Evolutionary conservation across 2,888 invertebrate genomes (phyloP), one percentile per base, ranked within the genome.

Genomic region (Cantharis rustica): DNA sequence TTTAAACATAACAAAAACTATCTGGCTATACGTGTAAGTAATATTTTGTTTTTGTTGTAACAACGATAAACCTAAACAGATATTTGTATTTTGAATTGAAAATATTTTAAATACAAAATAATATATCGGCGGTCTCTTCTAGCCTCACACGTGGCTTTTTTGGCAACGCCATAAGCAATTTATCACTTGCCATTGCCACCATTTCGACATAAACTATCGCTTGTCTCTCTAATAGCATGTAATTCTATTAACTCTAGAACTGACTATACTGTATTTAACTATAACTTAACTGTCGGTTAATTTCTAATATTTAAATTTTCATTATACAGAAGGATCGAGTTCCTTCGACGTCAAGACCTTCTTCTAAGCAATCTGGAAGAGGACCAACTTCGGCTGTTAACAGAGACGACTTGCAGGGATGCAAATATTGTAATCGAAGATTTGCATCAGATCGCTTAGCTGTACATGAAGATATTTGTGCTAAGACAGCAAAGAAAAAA

Each of bases 401-500:
- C 26, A 82, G 88, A 73, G 87, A 89, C 80, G 89, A 89, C 79
- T 85, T 93, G 74, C 88, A 86, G 0, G 85, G 90, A 13, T 98
- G 98, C 87, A 88, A 89, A 26, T 91, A 93, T 79, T 98, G 98
- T 87, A 93, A 93, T 0, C 91, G 98, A 0, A 91, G 92, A 83
- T 98, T 98, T 88, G 94, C 94, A 9, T 86, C 91, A 16, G 98
- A 98, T 85, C 91, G 98, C 1, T 89, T 97, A 71, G 89, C 88
- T 7, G 94, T 94, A 82, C 99, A 99, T 88, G 93, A 96, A 87
- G 90, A 92, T 26, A 95, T 98, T 79, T 99, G 99, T 88, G 89
- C 91, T 81, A 96, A 95, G 86, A 91, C 95, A 0, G 89, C 91
- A 68, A 89, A 90, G 76, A 96, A 96, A 88, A 96, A 96, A 86